phyloP scores from a whole-genome alignment of 2,113 vertebrate genomes.

The Centropristis striata region DNA sequence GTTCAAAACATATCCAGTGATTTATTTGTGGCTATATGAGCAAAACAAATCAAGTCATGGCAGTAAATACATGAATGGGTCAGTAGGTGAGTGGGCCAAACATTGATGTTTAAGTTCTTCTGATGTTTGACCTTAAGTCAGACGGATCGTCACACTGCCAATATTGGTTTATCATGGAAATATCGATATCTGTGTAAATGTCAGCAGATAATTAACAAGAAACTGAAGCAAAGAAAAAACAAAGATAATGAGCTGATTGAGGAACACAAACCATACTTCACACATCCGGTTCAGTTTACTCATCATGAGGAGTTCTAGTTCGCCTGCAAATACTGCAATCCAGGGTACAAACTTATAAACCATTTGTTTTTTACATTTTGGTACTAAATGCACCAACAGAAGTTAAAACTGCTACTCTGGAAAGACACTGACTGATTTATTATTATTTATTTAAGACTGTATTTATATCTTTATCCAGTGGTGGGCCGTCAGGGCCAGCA shows the following conservation, averaged over 20 bases:
- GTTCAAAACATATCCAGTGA: background rate
- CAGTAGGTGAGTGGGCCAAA: background rate
- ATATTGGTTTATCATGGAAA: background rate
- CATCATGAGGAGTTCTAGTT: background rate
- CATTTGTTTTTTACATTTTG: no score
- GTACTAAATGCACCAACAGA: no score
- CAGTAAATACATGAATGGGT: conserved; percentile 12
- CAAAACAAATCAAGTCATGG: background rate
- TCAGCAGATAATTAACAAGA: background rate
- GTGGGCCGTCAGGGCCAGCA: no score
- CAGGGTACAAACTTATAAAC: no score
- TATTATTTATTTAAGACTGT: no score
- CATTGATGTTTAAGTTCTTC: background rate
- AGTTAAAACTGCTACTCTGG: no score
- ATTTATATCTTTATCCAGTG: no score
- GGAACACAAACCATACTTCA: background rate
- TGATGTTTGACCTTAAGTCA: background rate
- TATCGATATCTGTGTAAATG: background rate
- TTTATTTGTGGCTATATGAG: background rate
- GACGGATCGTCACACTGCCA: background rate
- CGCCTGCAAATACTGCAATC: background rate
- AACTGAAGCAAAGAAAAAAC: background rate
- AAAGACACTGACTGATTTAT: no score
- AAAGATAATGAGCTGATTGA: background rate
- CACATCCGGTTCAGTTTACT: background rate